Conservation (phyloP, 2,113 vertebrate genomes). For the Perca schrenkii region DNA sequence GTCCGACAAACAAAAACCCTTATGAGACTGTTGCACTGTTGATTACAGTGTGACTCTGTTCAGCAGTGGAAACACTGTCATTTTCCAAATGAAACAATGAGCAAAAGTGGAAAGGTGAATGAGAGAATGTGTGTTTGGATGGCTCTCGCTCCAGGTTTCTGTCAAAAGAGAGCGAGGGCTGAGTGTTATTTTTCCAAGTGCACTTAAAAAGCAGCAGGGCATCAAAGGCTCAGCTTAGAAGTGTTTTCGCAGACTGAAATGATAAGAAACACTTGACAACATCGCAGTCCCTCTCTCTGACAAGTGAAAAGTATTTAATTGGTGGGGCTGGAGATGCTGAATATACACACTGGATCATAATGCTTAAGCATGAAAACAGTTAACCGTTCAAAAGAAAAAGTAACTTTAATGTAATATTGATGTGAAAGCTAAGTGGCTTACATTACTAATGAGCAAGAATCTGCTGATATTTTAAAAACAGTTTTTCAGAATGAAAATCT, state of each 20-base stretch:
- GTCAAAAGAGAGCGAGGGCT: constrained; percentile 56
- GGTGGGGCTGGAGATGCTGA: not conserved
- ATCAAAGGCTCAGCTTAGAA: constrained; percentile 63
- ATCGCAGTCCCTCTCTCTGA: not conserved
- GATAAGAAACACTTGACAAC: constrained; percentile 62
- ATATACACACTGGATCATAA: too few species aligned
- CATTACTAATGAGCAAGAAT: not conserved
- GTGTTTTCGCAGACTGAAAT: constrained; percentile 61
- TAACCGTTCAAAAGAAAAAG: not conserved
- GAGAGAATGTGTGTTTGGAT: constrained; percentile 23
- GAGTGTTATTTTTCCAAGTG: constrained; percentile 71
- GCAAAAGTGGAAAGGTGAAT: constrained; percentile 6
- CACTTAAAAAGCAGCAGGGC: constrained; percentile 64
- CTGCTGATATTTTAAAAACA: too few species aligned
- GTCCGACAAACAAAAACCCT: not conserved
- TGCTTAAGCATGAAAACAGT: not conserved
- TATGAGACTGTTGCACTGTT: not conserved
- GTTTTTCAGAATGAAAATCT: too few species aligned
- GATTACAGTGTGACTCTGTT: constrained; percentile 17
- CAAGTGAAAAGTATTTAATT: constrained; percentile 25
- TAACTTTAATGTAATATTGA: too few species aligned
- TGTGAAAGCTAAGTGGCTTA: too few species aligned
- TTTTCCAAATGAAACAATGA: constrained; percentile 44
- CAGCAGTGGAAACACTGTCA: constrained; percentile 11
- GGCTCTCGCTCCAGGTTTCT: constrained; percentile 52